Evolutionary conservation across 2,888 invertebrate genomes (phyloP), one percentile per base, ranked within the genome.

Genomic region (Panzeria rudis): DNA sequence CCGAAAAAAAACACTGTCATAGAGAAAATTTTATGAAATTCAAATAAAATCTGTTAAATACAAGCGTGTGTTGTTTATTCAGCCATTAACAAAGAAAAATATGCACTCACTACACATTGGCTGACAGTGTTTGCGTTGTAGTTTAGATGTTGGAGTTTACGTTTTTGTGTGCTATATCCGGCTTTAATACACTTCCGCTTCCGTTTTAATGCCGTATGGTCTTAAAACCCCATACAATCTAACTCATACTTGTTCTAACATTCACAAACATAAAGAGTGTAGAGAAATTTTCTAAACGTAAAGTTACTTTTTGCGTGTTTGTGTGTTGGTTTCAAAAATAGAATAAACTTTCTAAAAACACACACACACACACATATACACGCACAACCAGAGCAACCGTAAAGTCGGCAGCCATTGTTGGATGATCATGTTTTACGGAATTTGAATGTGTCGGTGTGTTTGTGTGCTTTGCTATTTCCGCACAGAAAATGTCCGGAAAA

Each of bases 151-250:
- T 69, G 69, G 41, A 75, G 72, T 20, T 68, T 78, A 69, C 61
- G 47, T 78, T 68, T 79, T 54, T 83, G 72, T 76, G 79, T 83
- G 83, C 83, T 77, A 80, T 77, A 86, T 86, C 86, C 86, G 86
- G 80, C 80, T 86, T 86, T 86, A 86, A 86, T 83, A 83, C 86
- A 83, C 86, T 83, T 86, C 86, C 86, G 83, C 72, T 86, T 83
- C 86, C 86, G 83, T 77, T 86, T 86, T 76, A 73, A 77, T 83
- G 73, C 69, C 80, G 72, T 83, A 86, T 69, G 80, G 77, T 75
- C 73, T 80, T 80, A 73, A 83, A 83, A 62, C 62, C 80, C 69
- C 76, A 83, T 62, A 62, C 80, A 73, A 35, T 64, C 54, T 35
- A 25, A 35, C 23, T 56, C 66, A 41, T 44, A n/a, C 32, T 44